Conservation (phyloP, 1,140 invertebrate genomes). For the Papilio xuthus region DNA sequence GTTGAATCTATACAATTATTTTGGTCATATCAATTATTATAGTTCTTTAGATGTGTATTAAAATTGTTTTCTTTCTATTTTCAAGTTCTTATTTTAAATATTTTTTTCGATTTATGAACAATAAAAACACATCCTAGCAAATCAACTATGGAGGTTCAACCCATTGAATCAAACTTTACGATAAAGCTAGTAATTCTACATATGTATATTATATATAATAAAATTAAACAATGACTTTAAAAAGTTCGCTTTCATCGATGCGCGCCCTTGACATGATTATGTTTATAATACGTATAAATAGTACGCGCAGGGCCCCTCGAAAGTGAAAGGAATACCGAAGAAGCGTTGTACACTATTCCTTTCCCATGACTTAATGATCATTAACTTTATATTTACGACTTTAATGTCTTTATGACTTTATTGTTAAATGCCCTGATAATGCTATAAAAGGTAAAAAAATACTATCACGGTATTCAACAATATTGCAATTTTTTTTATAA, state of each 20-base stretch:
- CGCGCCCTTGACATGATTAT: not conserved
- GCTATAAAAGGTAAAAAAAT: not conserved
- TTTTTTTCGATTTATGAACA: not conserved
- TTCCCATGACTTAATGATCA: slow-evolving; percentile 10
- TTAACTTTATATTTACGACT: slow-evolving; percentile 20
- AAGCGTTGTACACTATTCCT: slow-evolving; percentile 16
- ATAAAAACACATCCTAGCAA: not conserved
- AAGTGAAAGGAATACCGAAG: slow-evolving; percentile 20
- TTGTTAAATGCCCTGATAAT: slow-evolving; percentile 12
- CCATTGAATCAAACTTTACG: not conserved
- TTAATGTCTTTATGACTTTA: not conserved
- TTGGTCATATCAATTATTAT: not conserved
- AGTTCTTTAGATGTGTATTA: not conserved
- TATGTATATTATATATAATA: not conserved
- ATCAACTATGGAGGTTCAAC: not conserved
- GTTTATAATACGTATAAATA: not conserved
- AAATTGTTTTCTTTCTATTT: not conserved
- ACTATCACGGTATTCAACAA: too few species aligned
- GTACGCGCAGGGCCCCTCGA: not conserved
- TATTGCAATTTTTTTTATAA: not conserved
- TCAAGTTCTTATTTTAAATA: not conserved
- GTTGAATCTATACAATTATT: not conserved
- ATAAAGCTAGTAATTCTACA: not conserved
- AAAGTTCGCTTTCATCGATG: not conserved
- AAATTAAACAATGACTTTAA: not conserved